Evolutionary conservation across 1,140 invertebrate genomes (phyloP).

Genomic region (Eciton burchellii): DNA sequence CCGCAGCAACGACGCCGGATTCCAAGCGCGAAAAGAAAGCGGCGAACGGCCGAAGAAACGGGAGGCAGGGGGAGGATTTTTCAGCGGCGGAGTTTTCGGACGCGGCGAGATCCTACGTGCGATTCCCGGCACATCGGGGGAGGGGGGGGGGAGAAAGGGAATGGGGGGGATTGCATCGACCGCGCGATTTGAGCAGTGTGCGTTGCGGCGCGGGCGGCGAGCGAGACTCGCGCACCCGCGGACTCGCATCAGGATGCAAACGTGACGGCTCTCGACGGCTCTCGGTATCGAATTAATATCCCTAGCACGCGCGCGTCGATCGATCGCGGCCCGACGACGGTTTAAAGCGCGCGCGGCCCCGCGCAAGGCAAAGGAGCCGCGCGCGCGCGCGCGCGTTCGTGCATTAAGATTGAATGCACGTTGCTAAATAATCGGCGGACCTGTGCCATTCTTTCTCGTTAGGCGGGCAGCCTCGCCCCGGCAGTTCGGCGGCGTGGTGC

Average conservation of each 20-base stretch:
- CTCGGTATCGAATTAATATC: slow-evolving; percentile 48
- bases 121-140: too few species aligned
- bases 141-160: too few species aligned
- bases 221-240: neutral
- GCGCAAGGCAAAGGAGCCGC: too few species aligned
- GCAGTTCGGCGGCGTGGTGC: neutral
- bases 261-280: neutral
- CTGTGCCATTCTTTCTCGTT: slow-evolving; percentile 58
- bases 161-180: too few species aligned
- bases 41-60: too few species aligned
- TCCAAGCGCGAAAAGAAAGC: slow-evolving; percentile 31
- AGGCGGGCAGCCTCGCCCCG: slow-evolving; percentile 11
- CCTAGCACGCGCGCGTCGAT: neutral
- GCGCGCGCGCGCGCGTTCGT: neutral
- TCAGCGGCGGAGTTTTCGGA: neutral
- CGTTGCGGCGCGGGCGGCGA: slow-evolving; percentile 13
- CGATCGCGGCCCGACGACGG: neutral
- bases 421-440: slow-evolving; percentile 50
- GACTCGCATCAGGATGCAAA: slow-evolving; percentile 20
- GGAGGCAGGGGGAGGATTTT: neutral
- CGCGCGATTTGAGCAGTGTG: slow-evolving; percentile 1
- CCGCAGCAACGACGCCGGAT: slow-evolving; percentile 3
- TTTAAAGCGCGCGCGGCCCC: neutral
- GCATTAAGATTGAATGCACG: slow-evolving; percentile 53
- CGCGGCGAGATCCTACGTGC: too few species aligned